Conservation (phyloP, 2,113 vertebrate genomes). For the Dasyurus viverrinus region DNA sequence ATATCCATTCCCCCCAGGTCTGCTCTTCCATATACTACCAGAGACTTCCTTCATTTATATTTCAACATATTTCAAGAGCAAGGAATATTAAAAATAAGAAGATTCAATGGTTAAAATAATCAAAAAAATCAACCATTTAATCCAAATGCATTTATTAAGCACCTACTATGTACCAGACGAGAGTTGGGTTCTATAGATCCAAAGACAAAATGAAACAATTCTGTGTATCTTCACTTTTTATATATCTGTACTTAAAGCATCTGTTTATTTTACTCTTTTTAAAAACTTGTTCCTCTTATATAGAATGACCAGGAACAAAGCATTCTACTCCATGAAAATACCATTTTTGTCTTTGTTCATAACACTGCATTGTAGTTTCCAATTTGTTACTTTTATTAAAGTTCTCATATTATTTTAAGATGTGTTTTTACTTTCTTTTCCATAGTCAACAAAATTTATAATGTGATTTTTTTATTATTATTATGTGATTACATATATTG, state of each 20-base stretch:
- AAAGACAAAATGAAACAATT: neutral
- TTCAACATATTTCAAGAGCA: neutral
- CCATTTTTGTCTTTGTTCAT: slow-evolving; percentile 28
- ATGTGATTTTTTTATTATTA: neutral
- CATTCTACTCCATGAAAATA: neutral
- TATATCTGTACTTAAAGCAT: neutral
- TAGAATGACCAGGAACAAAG: neutral
- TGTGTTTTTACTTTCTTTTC: neutral
- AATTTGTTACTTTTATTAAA: neutral
- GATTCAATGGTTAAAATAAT: slow-evolving; percentile 9
- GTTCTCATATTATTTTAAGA: neutral
- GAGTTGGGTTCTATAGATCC: neutral
- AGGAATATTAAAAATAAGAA: slow-evolving; percentile 7
- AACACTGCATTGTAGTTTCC: neutral
- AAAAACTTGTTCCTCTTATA: neutral
- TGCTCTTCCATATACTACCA: neutral
- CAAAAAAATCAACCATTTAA: neutral
- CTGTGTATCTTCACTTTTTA: neutral
- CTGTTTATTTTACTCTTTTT: slow-evolving; percentile 4
- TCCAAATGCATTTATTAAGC: neutral
- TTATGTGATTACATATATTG: neutral
- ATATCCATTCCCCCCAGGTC: neutral
- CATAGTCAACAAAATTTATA: neutral
- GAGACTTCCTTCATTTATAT: too few relatives aligned
- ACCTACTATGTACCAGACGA: neutral